Base-by-base conservation (phyloP, 2,113 vertebrate species). In the Todiramphus saurophagus region DNA sequence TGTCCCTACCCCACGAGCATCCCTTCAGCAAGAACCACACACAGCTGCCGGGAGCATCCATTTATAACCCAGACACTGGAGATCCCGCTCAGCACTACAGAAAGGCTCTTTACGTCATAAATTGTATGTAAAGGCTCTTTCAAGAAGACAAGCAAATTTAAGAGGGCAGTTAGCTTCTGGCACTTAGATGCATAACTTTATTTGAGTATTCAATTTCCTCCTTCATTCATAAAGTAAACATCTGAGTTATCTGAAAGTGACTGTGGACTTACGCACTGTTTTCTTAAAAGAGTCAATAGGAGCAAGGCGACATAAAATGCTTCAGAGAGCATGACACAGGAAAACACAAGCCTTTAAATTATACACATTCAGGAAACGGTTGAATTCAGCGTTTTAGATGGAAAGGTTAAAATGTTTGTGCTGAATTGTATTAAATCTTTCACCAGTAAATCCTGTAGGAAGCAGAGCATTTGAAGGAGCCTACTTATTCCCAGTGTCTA, bases 211-310 rank as follows among this genome's bases (percentile, higher is more conserved):
- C 97, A 77, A 94, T 88, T 97, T 97, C 96, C 97, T 96, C 91
- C 91, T 97, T 96, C 94, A 91, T 96, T 97, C 96, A 95, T 96
- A 97, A 98, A 97, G 89, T 97, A 98, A 98, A 97, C 97, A 96
- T 69, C 81, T 80, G 97, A 96, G 94, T 93, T 96, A 97, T 97
- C 94, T 92, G 96, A 79, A 80, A 87, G 97, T 70, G 97, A 74
- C 95, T 92, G 93, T 92, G 78, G 91, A 63, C 72, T 87, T 73
- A 19, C 5, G 50, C 89, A 56, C 77, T 98, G 97, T 98, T 98
- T 97, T 97, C 94, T 73, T 95, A 97, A 89, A 89, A 41, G 95
- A 93, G 95, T 78, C 90, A 79, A 96, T 90, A 87, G 80, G 95
- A 96, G 90, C 93, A 78, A 95, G 59, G 94, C 64, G 80, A 91